Conservation (phyloP, 2,888 invertebrate species). For the Meta bourneti region DNA sequence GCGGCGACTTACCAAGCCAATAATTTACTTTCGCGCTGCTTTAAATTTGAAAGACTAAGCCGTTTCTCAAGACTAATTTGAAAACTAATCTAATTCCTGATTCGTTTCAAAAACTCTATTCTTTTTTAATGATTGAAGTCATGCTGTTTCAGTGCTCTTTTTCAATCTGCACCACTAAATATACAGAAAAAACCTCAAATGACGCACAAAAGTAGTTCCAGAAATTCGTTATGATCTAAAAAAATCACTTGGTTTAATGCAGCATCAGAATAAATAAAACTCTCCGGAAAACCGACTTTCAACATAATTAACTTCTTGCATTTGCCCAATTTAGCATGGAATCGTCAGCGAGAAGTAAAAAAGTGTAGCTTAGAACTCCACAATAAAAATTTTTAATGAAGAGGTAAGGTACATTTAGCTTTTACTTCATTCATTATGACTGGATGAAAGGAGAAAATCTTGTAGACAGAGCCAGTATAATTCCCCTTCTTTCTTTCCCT, state of each 20-base stretch:
- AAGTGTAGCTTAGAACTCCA: conserved; percentile 38
- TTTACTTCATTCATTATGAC: conserved; percentile 40
- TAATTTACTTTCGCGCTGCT: no score
- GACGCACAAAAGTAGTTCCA: not conserved
- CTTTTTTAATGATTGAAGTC: conserved; percentile 6
- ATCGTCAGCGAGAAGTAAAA: conserved; percentile 40
- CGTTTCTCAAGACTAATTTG: not conserved
- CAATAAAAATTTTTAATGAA: conserved; percentile 60
- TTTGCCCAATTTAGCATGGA: conserved; percentile 66
- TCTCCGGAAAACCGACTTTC: conserved; percentile 37
- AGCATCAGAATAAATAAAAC: conserved; percentile 45
- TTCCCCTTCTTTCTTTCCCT: conserved; percentile 26
- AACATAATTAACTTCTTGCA: conserved; percentile 63
- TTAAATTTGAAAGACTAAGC: not conserved
- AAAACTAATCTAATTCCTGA: not conserved
- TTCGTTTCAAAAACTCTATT: not conserved
- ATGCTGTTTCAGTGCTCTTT: conserved; percentile 12
- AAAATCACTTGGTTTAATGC: conserved; percentile 14
- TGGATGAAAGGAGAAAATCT: conserved; percentile 38
- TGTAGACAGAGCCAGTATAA: not conserved
- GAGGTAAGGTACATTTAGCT: conserved; percentile 42
- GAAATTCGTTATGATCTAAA: conserved; percentile 12
- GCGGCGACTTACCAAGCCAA: no score
- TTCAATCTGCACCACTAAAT: not conserved
- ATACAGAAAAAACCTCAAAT: not conserved